These are phyloP conservation scores for Drepana falcataria DNA, from an alignment of 2,888 invertebrate species.

Conservation along the genomic window DNA sequence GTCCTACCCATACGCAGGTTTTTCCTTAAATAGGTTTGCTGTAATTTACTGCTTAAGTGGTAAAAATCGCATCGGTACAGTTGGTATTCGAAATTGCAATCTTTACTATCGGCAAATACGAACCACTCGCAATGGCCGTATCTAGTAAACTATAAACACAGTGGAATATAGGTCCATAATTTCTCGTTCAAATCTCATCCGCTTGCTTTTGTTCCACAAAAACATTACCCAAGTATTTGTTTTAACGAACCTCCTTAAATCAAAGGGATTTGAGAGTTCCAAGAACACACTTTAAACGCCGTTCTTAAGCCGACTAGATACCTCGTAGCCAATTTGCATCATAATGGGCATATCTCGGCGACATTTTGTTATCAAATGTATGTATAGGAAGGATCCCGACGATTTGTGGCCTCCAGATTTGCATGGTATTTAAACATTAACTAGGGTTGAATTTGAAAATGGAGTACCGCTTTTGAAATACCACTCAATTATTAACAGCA, in stretches of 20 bases:
- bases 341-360: constrained; percentile 7
- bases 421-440: not conserved
- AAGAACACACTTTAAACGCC: not conserved
- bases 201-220: not conserved
- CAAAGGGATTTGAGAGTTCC: not conserved
- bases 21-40: no score
- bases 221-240: not conserved
- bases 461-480: no score
- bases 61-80: no score
- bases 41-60: no score
- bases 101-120: no score
- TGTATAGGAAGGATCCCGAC: not conserved
- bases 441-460: not conserved
- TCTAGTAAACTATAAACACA: no score
- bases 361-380: constrained; percentile 1
- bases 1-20: no score
- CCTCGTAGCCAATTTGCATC: constrained; percentile 12
- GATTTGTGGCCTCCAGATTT: not conserved
- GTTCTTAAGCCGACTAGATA: not conserved
- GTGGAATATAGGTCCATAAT: no score
- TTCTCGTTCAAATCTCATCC: not conserved
- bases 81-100: no score
- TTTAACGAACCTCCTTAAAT: not conserved
- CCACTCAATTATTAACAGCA: no score
- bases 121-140: no score